phyloP scores from a whole-genome alignment of 2,113 vertebrate species.

The Alces alces region DNA sequence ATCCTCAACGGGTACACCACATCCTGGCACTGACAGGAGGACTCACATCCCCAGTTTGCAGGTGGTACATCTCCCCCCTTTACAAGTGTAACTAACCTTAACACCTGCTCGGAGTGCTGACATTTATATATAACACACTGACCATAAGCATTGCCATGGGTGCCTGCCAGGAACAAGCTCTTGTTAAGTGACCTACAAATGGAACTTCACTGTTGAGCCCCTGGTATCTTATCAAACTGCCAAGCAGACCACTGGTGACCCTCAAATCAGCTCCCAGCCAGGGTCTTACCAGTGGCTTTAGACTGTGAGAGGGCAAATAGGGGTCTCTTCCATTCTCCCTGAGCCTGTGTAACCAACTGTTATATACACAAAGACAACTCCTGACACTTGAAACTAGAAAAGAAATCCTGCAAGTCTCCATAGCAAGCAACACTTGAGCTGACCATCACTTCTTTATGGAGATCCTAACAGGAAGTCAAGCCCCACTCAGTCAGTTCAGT shows the following conservation, averaged over 20 bases:
- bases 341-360: background rate
- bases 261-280: background rate
- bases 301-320: fast-evolving
- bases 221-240: background rate
- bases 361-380: background rate
- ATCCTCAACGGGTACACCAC: fast-evolving
- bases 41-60: background rate
- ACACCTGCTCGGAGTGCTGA: background rate
- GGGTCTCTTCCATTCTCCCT: background rate
- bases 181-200: background rate
- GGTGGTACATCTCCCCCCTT: background rate
- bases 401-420: background rate
- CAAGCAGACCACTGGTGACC: background rate
- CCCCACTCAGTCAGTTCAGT: background rate
- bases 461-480: background rate
- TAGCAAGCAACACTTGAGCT: background rate
- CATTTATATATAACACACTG: background rate
- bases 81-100: background rate
- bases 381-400: background rate
- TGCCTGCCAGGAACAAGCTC: background rate
- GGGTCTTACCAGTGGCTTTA: background rate
- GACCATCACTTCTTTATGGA: background rate
- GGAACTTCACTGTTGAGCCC: background rate
- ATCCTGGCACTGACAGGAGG: background rate
- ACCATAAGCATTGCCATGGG: background rate